Base-by-base conservation (phyloP, 2,888 invertebrate genomes). In the Drosophila monieri region DNA sequence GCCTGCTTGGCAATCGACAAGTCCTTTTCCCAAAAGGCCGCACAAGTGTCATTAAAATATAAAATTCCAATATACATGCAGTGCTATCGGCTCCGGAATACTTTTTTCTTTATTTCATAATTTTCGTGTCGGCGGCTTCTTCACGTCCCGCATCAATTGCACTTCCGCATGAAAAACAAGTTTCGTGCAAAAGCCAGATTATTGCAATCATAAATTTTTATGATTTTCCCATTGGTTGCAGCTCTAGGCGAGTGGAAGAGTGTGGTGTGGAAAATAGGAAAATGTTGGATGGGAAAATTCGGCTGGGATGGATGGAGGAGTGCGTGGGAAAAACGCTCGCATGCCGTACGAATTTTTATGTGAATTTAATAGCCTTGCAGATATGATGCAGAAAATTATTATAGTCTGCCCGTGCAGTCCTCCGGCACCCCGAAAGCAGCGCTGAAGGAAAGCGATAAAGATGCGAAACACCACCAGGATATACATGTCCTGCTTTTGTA, bases 201-300 rank as follows among this genome's bases (percentile, higher is more conserved):
- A 88, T 88, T 88, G 83, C 76, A 77, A 79, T 74, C 86, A 89
- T 89, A 88, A 88, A 89, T 88, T 89, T 89, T 90, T 89, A 89
- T 89, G 88, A 78, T 80, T 86, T 87, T 78, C 27, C 80, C 89
- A 83, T 80, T 77, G 74, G 60, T 52, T 75, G 80, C 83, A 73
- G 54, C 68, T 39, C 61, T 51, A 14, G 60, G 46, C 51, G 30
- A 23, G 12, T 3, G 32, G 6, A 46, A 48, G 41, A 21, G 39
- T 41, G 43, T 44, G 14, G 37, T 27, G 27, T 27, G 12, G 49
- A 39, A 14, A 14, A 10, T 43, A 21, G 60, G n/a, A 60, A 60
- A 60, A 59, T 27, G 60, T 32, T 37, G 48, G 55, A 21, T 25
- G 30, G 58, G 27, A 9, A 65, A 47, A 32, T 9, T 32, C 32